A percentile compares a stretch with the other conserved stretches of the same genome.
phyloP scores from a whole-genome alignment of 2,888 invertebrate species.

The Acanthoscelides obtectus region DNA sequence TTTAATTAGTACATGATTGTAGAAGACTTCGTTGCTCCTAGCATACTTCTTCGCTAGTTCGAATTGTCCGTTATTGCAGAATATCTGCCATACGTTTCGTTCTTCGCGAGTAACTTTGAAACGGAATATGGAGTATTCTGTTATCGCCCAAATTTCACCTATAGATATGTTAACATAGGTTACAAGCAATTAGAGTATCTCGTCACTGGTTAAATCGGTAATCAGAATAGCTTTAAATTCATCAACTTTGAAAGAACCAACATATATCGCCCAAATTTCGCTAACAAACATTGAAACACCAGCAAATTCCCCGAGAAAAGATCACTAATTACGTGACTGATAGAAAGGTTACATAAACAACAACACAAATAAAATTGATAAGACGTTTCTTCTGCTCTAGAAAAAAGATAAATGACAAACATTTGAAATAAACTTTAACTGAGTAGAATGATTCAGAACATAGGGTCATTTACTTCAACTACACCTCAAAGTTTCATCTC shows the following conservation, averaged over 20 bases:
- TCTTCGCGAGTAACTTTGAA: conserved; percentile 83
- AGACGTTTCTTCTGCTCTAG: neutral
- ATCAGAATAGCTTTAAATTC: too few relatives aligned
- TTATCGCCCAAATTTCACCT: conserved; percentile 78
- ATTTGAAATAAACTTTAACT: neutral
- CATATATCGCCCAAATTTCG: conserved; percentile 76
- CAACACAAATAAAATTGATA: neutral
- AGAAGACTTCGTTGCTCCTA: conserved; percentile 70
- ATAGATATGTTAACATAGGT: too few relatives aligned
- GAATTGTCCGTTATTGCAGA: conserved; percentile 79
- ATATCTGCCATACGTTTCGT: conserved; percentile 84
- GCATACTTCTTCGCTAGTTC: conserved; percentile 84
- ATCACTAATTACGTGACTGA: neutral
- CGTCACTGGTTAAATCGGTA: too few relatives aligned
- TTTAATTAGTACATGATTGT: conserved; percentile 79
- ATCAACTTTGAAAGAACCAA: neutral
- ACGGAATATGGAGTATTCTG: conserved; percentile 78
- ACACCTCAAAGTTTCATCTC: too few relatives aligned
- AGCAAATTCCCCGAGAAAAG: conserved; percentile 8
- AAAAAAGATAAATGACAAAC: neutral
- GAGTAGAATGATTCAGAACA: too few relatives aligned
- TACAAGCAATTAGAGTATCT: too few relatives aligned
- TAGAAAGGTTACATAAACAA: neutral
- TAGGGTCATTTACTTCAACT: too few relatives aligned
- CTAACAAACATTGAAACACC: too few relatives aligned